These are phyloP conservation scores for Eupsilia transversa DNA, from an alignment of 2,888 invertebrate species.

Conservation along the genomic window DNA sequence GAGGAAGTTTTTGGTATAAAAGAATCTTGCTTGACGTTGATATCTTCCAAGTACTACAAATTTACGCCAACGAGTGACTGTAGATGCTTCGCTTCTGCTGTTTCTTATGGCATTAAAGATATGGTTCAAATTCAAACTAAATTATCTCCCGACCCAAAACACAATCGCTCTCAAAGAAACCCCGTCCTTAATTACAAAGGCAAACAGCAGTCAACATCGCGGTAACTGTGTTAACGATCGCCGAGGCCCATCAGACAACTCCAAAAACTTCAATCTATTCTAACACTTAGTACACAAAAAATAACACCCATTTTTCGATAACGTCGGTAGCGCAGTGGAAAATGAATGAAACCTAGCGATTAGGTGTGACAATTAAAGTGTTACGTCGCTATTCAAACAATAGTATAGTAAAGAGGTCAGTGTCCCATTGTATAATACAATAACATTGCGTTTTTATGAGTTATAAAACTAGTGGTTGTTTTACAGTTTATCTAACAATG, in stretches of 20 bases:
- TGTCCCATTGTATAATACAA: slow-evolving; percentile 65
- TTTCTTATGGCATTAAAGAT: background rate
- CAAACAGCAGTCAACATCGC: slow-evolving; percentile 61
- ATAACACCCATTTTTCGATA: slow-evolving; percentile 43
- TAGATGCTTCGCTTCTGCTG: too few species aligned
- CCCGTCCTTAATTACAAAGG: slow-evolving; percentile 63
- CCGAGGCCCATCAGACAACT: slow-evolving; percentile 37
- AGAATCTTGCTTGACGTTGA: slow-evolving; percentile 17
- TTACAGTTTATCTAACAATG: slow-evolving; percentile 13
- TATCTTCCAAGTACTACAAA: slow-evolving; percentile 2
- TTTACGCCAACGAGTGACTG: background rate
- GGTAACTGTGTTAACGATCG: slow-evolving; percentile 62
- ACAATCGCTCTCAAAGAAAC: slow-evolving; percentile 55
- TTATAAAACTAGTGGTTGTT: slow-evolving; percentile 42
- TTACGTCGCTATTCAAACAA: slow-evolving; percentile 60
- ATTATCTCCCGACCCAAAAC: slow-evolving; percentile 22
- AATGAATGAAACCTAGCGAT: slow-evolving; percentile 65
- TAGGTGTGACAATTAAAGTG: slow-evolving; percentile 64
- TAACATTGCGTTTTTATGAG: slow-evolving; percentile 60
- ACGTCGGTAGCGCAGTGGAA: slow-evolving; percentile 27
- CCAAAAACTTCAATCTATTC: slow-evolving; percentile 29
- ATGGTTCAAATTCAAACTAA: slow-evolving; percentile 22
- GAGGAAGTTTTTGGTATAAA: background rate
- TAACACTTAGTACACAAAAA: slow-evolving; percentile 3
- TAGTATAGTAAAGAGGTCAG: slow-evolving; percentile 61